These are phyloP conservation scores for Enhydra lutris DNA, from an alignment of 2,113 vertebrate species.

Conservation along the genomic window DNA sequence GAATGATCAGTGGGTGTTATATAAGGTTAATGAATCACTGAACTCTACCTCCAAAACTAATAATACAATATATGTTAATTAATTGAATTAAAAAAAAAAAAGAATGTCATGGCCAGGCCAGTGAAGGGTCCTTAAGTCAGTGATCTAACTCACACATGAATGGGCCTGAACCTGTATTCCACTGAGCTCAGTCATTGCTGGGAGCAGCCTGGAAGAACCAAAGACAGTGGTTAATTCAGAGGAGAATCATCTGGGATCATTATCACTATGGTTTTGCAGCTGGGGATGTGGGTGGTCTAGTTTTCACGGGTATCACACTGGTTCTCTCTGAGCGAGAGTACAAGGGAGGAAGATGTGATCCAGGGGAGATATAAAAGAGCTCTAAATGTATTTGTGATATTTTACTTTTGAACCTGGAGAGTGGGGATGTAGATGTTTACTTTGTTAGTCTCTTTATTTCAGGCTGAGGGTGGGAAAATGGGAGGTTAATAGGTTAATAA, in stretches of 20 bases:
- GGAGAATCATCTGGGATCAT: background rate
- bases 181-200: background rate
- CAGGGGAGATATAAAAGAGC: background rate
- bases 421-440: background rate
- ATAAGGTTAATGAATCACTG: background rate
- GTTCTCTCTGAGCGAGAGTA: background rate
- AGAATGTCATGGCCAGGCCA: background rate
- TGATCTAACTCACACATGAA: background rate
- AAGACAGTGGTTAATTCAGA: background rate
- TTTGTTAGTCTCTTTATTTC: background rate
- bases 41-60: background rate
- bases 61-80: background rate
- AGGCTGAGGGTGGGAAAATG: background rate
- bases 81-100: background rate
- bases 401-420: background rate
- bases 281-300: background rate
- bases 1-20: no score
- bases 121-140: background rate
- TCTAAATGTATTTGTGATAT: background rate
- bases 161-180: background rate
- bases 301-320: background rate
- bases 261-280: fast-evolving
- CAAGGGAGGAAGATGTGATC: background rate
- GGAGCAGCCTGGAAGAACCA: background rate
- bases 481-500: background rate